Conservation (phyloP, 2,113 vertebrate species). For the Lagopus leucura region DNA sequence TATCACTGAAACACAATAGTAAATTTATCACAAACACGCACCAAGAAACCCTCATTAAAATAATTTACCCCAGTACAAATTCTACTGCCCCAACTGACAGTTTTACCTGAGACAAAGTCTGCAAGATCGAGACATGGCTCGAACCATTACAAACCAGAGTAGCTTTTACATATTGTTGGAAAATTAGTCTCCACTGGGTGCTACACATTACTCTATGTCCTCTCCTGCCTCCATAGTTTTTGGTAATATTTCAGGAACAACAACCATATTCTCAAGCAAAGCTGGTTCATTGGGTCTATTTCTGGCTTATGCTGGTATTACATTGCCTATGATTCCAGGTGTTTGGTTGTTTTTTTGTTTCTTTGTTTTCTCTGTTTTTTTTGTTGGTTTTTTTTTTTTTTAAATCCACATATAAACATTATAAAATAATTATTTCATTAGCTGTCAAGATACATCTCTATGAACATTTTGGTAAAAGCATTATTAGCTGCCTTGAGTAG, state of each 20-base stretch:
- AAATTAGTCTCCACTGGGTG: background rate
- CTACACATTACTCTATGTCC: background rate
- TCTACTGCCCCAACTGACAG: background rate
- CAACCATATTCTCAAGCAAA: constrained; percentile 52
- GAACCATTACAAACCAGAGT: background rate
- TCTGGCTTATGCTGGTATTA: constrained; percentile 73
- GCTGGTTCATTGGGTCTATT: constrained; percentile 51
- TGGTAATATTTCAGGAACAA: background rate
- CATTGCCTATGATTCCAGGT: constrained; percentile 53
- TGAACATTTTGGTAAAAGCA: constrained; percentile 81
- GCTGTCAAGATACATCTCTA: constrained; percentile 71
- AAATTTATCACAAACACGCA: constrained; percentile 1
- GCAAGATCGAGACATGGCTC: background rate
- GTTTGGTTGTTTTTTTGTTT: background rate
- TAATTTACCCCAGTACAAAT: constrained; percentile 23
- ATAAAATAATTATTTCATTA: constrained; percentile 75
- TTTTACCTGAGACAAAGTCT: constrained; percentile 55
- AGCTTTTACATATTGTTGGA: background rate
- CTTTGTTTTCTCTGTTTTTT: background rate
- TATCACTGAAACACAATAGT: constrained; percentile 1
- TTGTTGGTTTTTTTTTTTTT: background rate
- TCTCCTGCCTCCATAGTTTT: background rate
- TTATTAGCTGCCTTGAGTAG: constrained; percentile 83
- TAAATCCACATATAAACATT: constrained; percentile 70
- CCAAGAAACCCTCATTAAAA: constrained; percentile 7